Percentiles rank a stretch among this genome's conserved stretches.
phyloP scores from a whole-genome alignment of 2,888 invertebrate species.

The Xanthia togata region DNA sequence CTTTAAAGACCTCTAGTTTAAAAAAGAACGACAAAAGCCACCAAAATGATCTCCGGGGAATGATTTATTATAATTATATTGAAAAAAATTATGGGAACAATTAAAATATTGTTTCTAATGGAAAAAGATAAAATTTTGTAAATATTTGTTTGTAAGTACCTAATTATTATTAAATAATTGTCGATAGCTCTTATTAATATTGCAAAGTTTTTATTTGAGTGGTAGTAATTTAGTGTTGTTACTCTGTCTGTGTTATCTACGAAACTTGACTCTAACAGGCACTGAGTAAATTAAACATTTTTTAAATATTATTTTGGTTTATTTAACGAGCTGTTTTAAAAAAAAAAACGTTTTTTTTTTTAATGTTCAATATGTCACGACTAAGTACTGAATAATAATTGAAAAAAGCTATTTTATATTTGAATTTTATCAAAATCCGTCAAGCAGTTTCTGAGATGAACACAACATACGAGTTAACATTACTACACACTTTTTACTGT shows the following conservation, averaged over 20 bases:
- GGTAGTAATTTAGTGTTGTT: constrained; percentile 25
- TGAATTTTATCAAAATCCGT: neutral
- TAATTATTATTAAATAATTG: constrained; percentile 27
- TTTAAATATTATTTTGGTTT: neutral
- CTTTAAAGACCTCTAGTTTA: neutral
- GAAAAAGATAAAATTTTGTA: constrained; percentile 51
- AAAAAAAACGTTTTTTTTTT: neutral
- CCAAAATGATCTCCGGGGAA: constrained; percentile 58
- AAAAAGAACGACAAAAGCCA: constrained; percentile 43
- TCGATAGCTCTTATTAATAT: constrained; percentile 35
- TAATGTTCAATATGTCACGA: neutral
- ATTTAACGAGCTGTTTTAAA: neutral
- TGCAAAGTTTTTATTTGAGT: constrained; percentile 43
- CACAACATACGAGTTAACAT: constrained; percentile 7
- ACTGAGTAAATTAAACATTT: neutral
- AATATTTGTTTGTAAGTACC: constrained; percentile 43
- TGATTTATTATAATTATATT: constrained; percentile 50
- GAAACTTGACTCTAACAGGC: neutral
- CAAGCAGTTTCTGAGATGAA: constrained; percentile 28
- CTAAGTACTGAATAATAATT: too few species aligned
- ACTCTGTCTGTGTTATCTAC: constrained; percentile 17
- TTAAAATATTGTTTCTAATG: constrained; percentile 59
- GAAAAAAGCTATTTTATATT: neutral
- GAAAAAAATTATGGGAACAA: constrained; percentile 67
- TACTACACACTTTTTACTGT: constrained; percentile 52